Percentiles rank a stretch among this genome's conserved stretches.
These are phyloP conservation scores for Eilema sororculum DNA, from an alignment of 2,888 invertebrate genomes.

Conservation along the genomic window DNA sequence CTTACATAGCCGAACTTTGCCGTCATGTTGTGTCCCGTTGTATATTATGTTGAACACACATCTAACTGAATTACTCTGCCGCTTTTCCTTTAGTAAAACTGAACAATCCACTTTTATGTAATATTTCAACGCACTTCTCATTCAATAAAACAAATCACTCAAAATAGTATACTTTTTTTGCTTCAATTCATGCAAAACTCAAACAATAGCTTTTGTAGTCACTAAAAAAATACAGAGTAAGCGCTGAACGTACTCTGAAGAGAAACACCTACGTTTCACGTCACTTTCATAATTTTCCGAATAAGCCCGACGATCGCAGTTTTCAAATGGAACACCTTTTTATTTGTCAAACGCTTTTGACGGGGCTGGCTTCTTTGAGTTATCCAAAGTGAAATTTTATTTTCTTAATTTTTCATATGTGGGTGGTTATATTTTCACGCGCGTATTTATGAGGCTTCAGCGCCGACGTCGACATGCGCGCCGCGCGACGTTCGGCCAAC, in stretches of 20 bases:
- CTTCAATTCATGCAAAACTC: constrained; percentile 66
- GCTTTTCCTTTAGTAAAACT: constrained; percentile 80
- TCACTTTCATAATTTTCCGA: constrained; percentile 83
- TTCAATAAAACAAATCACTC: constrained; percentile 82
- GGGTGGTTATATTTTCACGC: constrained; percentile 73
- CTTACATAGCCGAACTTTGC: constrained; percentile 88
- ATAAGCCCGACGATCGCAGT: constrained; percentile 66
- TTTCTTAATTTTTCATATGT: constrained; percentile 69
- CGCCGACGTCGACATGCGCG: constrained; percentile 77
- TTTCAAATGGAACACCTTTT: constrained; percentile 73
- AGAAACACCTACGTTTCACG: constrained; percentile 79
- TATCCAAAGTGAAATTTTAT: constrained; percentile 58
- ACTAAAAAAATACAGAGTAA: constrained; percentile 74
- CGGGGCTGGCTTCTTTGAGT: constrained; percentile 64
- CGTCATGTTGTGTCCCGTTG: constrained; percentile 88
- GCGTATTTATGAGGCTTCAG: constrained; percentile 72
- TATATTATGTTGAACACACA: constrained; percentile 86
- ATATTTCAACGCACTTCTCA: constrained; percentile 80
- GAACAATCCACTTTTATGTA: constrained; percentile 84
- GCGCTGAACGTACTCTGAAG: constrained; percentile 71
- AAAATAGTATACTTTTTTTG: constrained; percentile 76
- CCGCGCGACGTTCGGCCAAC: constrained; percentile 79
- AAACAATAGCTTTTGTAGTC: constrained; percentile 85
- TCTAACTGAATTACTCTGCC: constrained; percentile 84
- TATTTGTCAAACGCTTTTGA: constrained; percentile 70